Conservation (phyloP, 1,140 invertebrate genomes). For the Melanaphis sacchari region DNA sequence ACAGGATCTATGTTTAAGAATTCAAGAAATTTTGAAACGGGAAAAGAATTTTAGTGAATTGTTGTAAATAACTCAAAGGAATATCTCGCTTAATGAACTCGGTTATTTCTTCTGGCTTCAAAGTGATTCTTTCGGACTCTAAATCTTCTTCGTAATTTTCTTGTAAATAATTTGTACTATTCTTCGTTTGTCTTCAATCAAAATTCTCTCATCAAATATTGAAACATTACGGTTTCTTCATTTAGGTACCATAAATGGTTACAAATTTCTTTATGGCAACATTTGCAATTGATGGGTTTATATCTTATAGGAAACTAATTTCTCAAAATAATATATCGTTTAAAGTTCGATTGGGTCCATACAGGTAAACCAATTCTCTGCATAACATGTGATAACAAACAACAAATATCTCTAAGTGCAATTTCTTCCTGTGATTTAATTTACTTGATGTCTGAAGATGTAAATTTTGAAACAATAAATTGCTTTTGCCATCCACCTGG, state of each 20-base stretch:
- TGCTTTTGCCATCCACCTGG: conserved; percentile 11
- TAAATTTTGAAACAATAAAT: conserved; percentile 43
- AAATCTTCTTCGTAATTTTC: background rate
- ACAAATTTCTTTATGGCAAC: background rate
- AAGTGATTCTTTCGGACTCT: background rate
- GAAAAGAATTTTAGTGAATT: background rate
- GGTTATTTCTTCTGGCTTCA: background rate
- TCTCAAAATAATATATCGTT: background rate
- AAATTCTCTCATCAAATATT: background rate
- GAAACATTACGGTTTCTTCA: background rate
- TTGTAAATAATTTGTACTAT: background rate
- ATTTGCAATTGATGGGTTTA: background rate
- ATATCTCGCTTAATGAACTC: background rate
- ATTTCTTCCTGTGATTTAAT: conserved; percentile 18
- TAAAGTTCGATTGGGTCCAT: background rate
- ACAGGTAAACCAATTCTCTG: conserved; percentile 2
- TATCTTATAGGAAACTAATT: background rate
- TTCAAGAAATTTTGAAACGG: background rate
- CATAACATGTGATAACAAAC: conserved; percentile 1
- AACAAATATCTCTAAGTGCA: background rate
- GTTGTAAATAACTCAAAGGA: background rate
- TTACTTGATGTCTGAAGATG: background rate
- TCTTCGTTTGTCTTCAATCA: background rate
- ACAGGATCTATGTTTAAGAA: background rate
- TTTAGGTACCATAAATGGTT: conserved; percentile 3